Evolutionary conservation across 2,113 vertebrate genomes (phyloP), one percentile per base, ranked within the genome.

Genomic region (Campylomormyrus numenius): DNA sequence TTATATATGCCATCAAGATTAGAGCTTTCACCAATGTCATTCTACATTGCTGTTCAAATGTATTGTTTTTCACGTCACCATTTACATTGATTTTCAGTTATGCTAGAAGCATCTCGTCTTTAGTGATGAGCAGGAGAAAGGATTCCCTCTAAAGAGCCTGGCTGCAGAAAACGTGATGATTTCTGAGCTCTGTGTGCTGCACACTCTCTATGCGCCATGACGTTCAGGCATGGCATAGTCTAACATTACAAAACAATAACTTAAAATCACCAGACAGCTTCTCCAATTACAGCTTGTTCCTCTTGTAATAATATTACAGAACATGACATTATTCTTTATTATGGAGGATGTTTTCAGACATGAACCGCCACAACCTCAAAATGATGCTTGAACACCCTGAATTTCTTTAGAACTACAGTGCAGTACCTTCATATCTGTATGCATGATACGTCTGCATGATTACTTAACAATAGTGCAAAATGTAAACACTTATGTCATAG

Each of bases 71-170:
- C 88, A 50, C 15, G n/a, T 66, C 50, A 66, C 42, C 42, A 49
- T 66, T 19, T 21, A 58, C n/a, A 77, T 77, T 89, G 88, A 89
- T 77, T 89, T 87, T 35, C 85, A 27, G 50, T 74, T 89, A 48
- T 46, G 15, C 62, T 66, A 50, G 62, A 45, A 77, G 66, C 88
- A 15, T 50, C 42, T 74, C 15, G 3, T 74, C n/a, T 49, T 70
- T 52, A 74, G 19, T 48, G 66, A 77, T 77, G 46, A 89, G 45
- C 8, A 58, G 87, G 46, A 77, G 70, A 70, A 53, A 89, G 2
- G 46, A 48, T 48, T 48, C 9, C 62, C 88, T 27, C 15, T 46
- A 48, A 56, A 58, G 39, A 42, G 62, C 21, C 19, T 24, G 50
- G 35, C 15, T 49, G 8, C 21, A 48, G 21, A 24, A 89, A 48